Evolutionary conservation across 1,140 invertebrate genomes (phyloP), one percentile per base, ranked within the genome.

Genomic region (Cheumatopsyche charites): DNA sequence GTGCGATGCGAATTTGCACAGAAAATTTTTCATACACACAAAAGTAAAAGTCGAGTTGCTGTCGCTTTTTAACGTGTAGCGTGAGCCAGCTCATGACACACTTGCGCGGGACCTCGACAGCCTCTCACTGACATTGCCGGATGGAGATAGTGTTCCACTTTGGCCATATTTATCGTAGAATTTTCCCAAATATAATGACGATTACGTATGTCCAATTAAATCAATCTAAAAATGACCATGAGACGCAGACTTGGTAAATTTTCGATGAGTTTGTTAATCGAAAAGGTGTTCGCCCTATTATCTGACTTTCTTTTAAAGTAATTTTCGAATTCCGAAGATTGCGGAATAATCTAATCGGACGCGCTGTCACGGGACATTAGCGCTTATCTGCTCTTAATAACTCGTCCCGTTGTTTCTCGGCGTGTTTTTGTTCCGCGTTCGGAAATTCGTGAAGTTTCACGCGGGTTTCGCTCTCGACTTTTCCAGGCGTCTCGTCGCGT

Each of bases 81-180:
- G 62, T 63, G 55, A 23, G 52, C 36, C 15, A 26, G 62, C 63
- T 29, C 63, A 13, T 67, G 63, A 47, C 42, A 47, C 23, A 67
- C 63, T 67, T 67, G 62, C n/a, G 42, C 62, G 29, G 15, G 62
- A 23, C 36, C 62, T 41, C 62, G 62, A 23, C 23, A 26, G 43
- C 63, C 63, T 67, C 63, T 67, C 63, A 42, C 63, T 45, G 62
- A 63, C 62, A 63, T 63, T 63, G 62, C 55, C 23, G 2, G 17
- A 26, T 41, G 63, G 63, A 26, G 63, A 67, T 67, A 67, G 63
- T 67, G 63, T 67, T 67, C 63, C 63, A 67, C 63, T 67, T 67
- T 67, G 42, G 5, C 55, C 6, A 61, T 21, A 61, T 26, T 61
- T 21, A 15, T 5, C 4, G n/a, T 15, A 21, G n/a, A 61, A 49